These are phyloP conservation scores for Carduelis carduelis DNA, from an alignment of 2,797 vertebrate genomes.

Conservation along the genomic window DNA sequence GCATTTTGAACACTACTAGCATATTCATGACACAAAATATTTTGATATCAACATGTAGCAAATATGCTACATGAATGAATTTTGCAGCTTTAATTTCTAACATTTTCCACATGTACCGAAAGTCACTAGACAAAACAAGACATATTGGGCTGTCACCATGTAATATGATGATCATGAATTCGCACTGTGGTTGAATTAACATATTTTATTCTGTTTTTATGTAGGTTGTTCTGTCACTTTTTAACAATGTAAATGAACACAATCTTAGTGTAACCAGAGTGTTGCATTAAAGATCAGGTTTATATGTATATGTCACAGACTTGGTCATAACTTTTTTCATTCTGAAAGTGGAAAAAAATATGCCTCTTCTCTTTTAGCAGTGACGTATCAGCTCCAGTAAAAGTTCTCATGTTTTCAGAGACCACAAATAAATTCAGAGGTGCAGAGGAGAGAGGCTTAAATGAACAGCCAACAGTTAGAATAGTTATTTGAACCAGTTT, in stretches of 20 bases:
- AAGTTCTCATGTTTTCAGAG: not conserved
- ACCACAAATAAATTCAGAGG: not conserved
- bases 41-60: not conserved
- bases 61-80: not conserved
- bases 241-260: not conserved
- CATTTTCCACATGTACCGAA: not conserved
- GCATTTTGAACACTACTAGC: not conserved
- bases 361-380: not conserved
- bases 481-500: not conserved
- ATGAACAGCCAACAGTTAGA: not conserved
- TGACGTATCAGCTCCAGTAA: not conserved
- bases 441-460: not conserved
- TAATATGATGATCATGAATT: not conserved
- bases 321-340: not conserved
- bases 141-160: not conserved
- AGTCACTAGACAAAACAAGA: not conserved
- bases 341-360: not conserved
- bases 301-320: not conserved
- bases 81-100: not conserved
- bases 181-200: not conserved
- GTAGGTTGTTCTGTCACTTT: not conserved
- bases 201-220: not conserved
- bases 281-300: not conserved
- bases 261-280: not conserved
- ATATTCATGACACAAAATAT: not conserved